Percentiles rank a stretch among this genome's conserved stretches.
These are phyloP conservation scores for Coendou prehensilis DNA, from an alignment of 2,797 vertebrate species.

Conservation along the genomic window DNA sequence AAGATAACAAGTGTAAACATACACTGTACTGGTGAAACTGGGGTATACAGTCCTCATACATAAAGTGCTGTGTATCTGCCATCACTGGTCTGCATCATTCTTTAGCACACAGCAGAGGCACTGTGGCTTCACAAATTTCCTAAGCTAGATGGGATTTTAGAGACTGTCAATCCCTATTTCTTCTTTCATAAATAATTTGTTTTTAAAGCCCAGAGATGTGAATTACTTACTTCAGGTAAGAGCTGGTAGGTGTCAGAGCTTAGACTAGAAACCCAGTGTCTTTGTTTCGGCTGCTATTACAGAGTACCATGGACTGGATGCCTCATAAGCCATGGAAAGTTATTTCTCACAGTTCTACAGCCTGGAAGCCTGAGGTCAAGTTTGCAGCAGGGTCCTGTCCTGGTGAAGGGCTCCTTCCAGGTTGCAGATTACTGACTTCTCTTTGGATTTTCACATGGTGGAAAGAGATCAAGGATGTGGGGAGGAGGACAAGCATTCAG, in stretches of 20 bases:
- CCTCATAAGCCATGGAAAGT: neutral
- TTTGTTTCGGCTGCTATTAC: neutral
- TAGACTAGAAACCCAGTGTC: neutral
- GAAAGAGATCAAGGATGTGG: neutral
- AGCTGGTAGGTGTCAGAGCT: neutral
- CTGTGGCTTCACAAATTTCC: neutral
- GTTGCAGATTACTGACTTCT: neutral
- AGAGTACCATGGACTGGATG: neutral
- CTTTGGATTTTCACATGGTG: neutral
- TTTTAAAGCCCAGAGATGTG: neutral
- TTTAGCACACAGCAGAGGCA: neutral
- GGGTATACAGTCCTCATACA: neutral
- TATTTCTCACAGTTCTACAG: neutral
- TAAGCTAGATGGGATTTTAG: neutral
- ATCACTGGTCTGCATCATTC: neutral
- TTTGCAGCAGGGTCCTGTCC: neutral
- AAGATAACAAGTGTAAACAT: neutral
- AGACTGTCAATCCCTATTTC: neutral
- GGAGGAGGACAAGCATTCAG: neutral
- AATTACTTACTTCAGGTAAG: neutral
- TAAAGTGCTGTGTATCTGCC: neutral
- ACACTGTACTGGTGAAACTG: neutral
- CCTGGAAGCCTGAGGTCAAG: accelerated
- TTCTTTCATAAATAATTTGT: slow-evolving; percentile 47
- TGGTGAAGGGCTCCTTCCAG: neutral